A percentile compares a stretch with the other conserved stretches of the same genome.
Evolutionary conservation across 2,888 invertebrate species (phyloP).

Genomic region (Maniola hyperantus): DNA sequence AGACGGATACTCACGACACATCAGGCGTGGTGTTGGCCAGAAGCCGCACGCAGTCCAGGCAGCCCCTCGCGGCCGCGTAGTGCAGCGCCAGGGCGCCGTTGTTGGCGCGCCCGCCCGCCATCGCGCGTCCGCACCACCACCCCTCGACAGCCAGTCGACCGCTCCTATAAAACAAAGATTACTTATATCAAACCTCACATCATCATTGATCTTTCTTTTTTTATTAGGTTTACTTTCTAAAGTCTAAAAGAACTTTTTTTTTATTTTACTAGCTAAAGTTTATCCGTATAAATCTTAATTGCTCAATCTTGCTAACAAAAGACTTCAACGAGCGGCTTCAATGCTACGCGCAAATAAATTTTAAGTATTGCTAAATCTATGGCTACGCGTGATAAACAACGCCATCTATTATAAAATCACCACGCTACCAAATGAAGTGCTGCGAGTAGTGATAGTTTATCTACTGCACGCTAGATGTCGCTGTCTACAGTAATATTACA

Average conservation of each 20-base stretch:
- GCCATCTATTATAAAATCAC: slow-evolving; percentile 41
- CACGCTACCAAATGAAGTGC: not conserved
- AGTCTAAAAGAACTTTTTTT: not conserved
- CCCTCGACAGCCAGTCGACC: slow-evolving; percentile 78
- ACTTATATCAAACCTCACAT: not conserved
- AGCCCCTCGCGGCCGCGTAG: slow-evolving; percentile 93
- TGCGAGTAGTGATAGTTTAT: slow-evolving; percentile 17
- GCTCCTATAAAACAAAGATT: slow-evolving; percentile 56
- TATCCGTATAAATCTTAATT: too few relatives aligned
- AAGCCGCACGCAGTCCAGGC: slow-evolving; percentile 92
- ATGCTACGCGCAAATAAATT: too few relatives aligned
- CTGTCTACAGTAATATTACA: slow-evolving; percentile 1
- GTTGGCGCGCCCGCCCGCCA: slow-evolving; percentile 77
- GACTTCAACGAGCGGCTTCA: slow-evolving; percentile 66
- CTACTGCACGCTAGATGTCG: slow-evolving; percentile 56
- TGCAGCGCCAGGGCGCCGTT: slow-evolving; percentile 91
- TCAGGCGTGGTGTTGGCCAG: slow-evolving; percentile 90
- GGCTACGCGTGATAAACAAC: not conserved
- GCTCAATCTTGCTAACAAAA: slow-evolving; percentile 46
- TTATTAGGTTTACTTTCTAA: too few relatives aligned
- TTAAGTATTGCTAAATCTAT: too few relatives aligned
- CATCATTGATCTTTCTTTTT: too few relatives aligned
- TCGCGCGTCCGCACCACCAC: slow-evolving; percentile 75
- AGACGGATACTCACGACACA: slow-evolving; percentile 84
- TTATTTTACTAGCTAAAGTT: not conserved